Conservation (phyloP, 2,797 vertebrate genomes). For the Spondyliosoma cantharus region DNA sequence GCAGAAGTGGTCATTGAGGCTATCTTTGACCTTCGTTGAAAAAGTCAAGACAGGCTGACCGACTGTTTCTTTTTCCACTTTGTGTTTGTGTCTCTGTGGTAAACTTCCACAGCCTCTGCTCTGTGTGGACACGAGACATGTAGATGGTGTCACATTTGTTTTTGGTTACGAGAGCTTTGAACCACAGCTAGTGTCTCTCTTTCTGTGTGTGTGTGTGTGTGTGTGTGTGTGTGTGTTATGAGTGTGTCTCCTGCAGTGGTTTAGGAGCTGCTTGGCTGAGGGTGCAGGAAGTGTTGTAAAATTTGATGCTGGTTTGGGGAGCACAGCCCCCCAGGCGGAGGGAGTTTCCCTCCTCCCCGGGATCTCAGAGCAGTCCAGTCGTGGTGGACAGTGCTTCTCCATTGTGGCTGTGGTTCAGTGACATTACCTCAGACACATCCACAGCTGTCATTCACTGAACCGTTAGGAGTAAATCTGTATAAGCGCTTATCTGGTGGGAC, state of each 20-base stretch:
- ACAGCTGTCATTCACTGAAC: too few species aligned
- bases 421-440: too few species aligned
- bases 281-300: constrained; percentile 47
- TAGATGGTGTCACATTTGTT: constrained; percentile 1
- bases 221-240: not conserved
- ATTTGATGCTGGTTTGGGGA: constrained; percentile 35
- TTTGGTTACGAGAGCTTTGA: not conserved
- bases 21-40: not conserved
- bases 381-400: not conserved
- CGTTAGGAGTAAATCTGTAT: too few species aligned
- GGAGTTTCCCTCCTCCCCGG: constrained; percentile 1
- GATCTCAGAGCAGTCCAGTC: not conserved
- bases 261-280: constrained; percentile 14
- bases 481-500: too few species aligned
- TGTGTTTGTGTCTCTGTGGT: not conserved
- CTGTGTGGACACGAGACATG: not conserved
- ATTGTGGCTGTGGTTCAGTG: not conserved
- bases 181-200: not conserved
- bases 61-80: not conserved
- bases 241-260: not conserved
- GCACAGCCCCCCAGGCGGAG: constrained; percentile 8
- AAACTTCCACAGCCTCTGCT: not conserved
- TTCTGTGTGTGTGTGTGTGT: not conserved
- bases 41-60: not conserved
- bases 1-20: constrained; percentile 2